phyloP scores from a whole-genome alignment of 2,888 invertebrate species.

The Drosophila neonasuta region DNA sequence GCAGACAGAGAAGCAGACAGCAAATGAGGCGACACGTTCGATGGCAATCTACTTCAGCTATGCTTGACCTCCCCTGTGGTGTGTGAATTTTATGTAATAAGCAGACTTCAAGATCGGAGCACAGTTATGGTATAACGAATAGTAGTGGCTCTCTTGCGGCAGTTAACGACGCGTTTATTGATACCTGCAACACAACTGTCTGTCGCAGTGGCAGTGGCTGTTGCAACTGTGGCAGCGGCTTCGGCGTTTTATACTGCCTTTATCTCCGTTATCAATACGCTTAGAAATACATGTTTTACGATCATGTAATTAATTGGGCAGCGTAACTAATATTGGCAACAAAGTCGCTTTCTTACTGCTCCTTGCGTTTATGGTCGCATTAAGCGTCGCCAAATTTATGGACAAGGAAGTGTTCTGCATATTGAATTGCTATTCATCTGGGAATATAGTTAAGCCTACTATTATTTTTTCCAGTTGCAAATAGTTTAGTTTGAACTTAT shows the following conservation, averaged over 20 bases:
- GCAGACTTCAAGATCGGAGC: constrained; percentile 36
- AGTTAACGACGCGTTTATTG: constrained; percentile 73
- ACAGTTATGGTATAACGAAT: constrained; percentile 66
- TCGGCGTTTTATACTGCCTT: constrained; percentile 57
- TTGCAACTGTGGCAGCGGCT: neutral
- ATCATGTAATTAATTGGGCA: constrained; percentile 65
- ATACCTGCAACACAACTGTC: constrained; percentile 41
- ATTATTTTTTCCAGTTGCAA: neutral
- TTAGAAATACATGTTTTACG: constrained; percentile 64
- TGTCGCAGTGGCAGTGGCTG: constrained; percentile 9
- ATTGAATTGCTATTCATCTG: neutral
- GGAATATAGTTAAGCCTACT: neutral
- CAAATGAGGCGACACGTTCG: constrained; percentile 58
- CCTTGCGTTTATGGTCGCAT: constrained; percentile 37
- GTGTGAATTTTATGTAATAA: constrained; percentile 63
- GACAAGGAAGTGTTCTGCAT: constrained; percentile 12
- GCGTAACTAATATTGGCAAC: constrained; percentile 67
- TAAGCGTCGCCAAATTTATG: constrained; percentile 29
- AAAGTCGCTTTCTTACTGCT: constrained; percentile 47
- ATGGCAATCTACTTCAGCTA: constrained; percentile 26
- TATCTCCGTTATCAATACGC: constrained; percentile 72
- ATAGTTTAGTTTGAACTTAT: too few species aligned
- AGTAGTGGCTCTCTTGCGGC: constrained; percentile 38
- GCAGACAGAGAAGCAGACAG: constrained; percentile 18
- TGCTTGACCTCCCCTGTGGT: constrained; percentile 61